Evolutionary conservation across 1,140 invertebrate species (phyloP).

Genomic region (Heterodera schachtii): DNA sequence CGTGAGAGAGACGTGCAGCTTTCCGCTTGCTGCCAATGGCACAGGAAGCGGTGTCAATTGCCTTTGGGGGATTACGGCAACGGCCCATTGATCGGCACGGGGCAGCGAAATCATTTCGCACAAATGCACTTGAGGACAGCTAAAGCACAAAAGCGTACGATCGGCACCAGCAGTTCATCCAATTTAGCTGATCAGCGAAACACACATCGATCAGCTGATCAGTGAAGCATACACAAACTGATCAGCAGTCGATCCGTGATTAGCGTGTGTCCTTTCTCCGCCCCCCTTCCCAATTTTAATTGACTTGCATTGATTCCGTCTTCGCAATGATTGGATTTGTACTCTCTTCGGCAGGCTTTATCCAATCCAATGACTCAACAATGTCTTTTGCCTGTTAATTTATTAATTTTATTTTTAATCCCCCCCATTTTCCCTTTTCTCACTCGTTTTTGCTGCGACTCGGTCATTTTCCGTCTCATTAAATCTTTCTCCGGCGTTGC

Average conservation of each 20-base stretch:
- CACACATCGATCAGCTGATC: too few relatives aligned
- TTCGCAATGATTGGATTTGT: neutral
- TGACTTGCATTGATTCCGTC: neutral
- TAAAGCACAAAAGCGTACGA: neutral
- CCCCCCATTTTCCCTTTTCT: too few relatives aligned
- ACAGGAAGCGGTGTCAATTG: neutral
- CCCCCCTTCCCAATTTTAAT: neutral
- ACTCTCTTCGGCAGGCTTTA: neutral
- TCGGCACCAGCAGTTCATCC: too few relatives aligned
- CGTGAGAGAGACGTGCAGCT: neutral
- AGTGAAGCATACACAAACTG: too few relatives aligned
- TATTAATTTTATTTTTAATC: too few relatives aligned
- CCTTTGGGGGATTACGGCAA: slow-evolving; percentile 12
- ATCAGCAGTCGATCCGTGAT: too few relatives aligned
- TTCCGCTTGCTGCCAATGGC: neutral
- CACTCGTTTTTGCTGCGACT: neutral
- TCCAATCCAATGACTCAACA: slow-evolving; percentile 8
- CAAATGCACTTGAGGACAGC: neutral
- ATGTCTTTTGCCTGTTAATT: neutral
- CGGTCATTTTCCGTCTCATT: slow-evolving; percentile 4
- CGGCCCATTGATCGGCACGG: neutral
- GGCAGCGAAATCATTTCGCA: slow-evolving; percentile 5
- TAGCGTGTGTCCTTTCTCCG: too few relatives aligned
- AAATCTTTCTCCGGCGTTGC: neutral
- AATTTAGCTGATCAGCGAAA: too few relatives aligned